These are phyloP conservation scores for Mamestra brassicae DNA, from an alignment of 2,888 invertebrate genomes.

Conservation along the genomic window DNA sequence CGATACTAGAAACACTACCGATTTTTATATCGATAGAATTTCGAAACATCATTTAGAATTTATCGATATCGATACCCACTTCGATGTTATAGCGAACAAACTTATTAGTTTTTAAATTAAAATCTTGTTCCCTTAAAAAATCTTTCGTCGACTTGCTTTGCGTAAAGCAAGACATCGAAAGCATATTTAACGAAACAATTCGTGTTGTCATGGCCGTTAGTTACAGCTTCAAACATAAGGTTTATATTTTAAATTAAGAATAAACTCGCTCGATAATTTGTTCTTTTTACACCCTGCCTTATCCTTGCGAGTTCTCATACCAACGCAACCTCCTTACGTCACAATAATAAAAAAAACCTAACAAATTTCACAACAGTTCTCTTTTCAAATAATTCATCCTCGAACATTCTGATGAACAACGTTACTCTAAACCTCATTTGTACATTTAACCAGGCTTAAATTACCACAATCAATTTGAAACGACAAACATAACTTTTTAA, in stretches of 20 bases:
- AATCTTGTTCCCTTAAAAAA: constrained; percentile 8
- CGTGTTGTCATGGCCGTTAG: constrained; percentile 34
- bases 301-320: constrained; percentile 17
- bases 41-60: constrained; percentile 21
- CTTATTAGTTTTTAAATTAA: constrained; percentile 11
- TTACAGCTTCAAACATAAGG: constrained; percentile 1
- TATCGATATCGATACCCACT: constrained; percentile 28
- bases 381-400: constrained; percentile 37
- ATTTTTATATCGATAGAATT: constrained; percentile 30
- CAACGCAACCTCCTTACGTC: constrained; percentile 26
- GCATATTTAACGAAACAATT: constrained; percentile 20
- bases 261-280: constrained; percentile 41
- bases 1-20: constrained; percentile 39
- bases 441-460: constrained; percentile 58
- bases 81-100: constrained; percentile 42
- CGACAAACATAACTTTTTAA: constrained; percentile 44
- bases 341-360: constrained; percentile 38
- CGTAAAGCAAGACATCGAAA: constrained; percentile 17
- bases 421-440: constrained; percentile 56
- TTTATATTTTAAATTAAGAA: constrained; percentile 41
- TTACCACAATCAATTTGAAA: constrained; percentile 38
- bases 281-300: constrained; percentile 24
- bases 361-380: constrained; percentile 35
- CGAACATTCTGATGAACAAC: constrained; percentile 45
- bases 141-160: too few relatives aligned